Conservation (phyloP, 1,140 invertebrate species). For the Brachionus koreanus region DNA sequence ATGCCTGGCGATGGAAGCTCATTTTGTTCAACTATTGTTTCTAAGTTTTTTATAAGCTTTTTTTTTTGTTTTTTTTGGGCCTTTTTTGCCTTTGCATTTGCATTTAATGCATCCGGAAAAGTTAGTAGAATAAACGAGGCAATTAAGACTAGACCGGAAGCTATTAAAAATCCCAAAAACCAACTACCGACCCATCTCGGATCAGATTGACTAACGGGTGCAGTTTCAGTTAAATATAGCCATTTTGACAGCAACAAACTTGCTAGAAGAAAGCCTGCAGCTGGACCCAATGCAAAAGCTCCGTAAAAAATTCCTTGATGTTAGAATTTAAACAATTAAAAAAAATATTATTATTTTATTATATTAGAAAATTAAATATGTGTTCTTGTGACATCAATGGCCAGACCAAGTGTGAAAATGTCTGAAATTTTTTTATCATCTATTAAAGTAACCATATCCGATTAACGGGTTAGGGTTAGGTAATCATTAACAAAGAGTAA, state of each 20-base stretch:
- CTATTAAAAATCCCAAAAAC: slow-evolving; percentile 35
- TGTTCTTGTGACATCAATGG: too few relatives aligned
- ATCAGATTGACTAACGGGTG: neutral
- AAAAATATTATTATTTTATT: neutral
- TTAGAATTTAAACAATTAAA: neutral
- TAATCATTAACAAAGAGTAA: too few relatives aligned
- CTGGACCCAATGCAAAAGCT: slow-evolving; percentile 26
- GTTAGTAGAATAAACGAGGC: neutral
- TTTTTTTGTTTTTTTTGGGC: neutral
- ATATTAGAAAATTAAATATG: too few relatives aligned
- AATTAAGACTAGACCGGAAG: neutral
- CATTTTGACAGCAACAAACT: slow-evolving; percentile 25
- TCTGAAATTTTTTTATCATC: too few relatives aligned
- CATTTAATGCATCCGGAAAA: slow-evolving; percentile 7
- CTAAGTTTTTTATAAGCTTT: neutral
- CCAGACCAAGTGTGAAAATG: too few relatives aligned
- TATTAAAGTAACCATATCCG: too few relatives aligned
- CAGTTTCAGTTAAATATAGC: neutral
- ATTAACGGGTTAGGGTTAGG: too few relatives aligned
- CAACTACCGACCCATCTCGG: slow-evolving; percentile 42
- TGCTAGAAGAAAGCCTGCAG: slow-evolving; percentile 9
- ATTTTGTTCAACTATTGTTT: neutral
- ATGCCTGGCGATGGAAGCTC: neutral
- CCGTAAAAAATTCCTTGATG: slow-evolving; percentile 17
- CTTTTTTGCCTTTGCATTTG: neutral